Evolutionary conservation across 1,140 invertebrate species (phyloP).

Genomic region (Delia radicum): DNA sequence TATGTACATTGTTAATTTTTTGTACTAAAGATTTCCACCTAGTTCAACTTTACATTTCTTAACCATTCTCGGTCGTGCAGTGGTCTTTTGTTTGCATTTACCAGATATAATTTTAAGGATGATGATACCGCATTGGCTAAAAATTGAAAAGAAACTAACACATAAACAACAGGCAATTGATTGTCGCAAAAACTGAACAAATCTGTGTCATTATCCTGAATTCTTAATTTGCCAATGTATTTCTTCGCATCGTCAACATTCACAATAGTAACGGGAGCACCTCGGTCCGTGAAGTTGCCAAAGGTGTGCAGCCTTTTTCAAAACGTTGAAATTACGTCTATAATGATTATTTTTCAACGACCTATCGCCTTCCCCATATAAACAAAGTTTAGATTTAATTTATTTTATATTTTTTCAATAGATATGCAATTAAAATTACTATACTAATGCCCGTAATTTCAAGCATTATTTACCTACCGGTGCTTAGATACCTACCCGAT

Average conservation of each 20-base stretch:
- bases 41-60: not conserved
- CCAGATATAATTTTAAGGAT: not conserved
- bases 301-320: too few species aligned
- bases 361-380: too few species aligned
- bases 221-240: not conserved
- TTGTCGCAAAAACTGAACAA: not conserved
- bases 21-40: too few species aligned
- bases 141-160: not conserved
- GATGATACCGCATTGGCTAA: not conserved
- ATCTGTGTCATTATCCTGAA: not conserved
- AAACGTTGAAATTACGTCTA: too few species aligned
- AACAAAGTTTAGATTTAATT: too few species aligned
- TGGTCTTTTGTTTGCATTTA: not conserved
- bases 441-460: too few species aligned
- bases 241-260: not conserved
- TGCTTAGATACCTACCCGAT: too few species aligned
- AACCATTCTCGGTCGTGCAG: not conserved
- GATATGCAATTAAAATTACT: too few species aligned
- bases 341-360: too few species aligned
- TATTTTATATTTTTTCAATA: too few species aligned
- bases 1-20: not conserved
- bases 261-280: not conserved
- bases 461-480: too few species aligned
- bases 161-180: not conserved
- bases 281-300: too few species aligned